Evolutionary conservation across 2,113 vertebrate genomes (phyloP).

Genomic region (Ptychochromis oligacanthus): DNA sequence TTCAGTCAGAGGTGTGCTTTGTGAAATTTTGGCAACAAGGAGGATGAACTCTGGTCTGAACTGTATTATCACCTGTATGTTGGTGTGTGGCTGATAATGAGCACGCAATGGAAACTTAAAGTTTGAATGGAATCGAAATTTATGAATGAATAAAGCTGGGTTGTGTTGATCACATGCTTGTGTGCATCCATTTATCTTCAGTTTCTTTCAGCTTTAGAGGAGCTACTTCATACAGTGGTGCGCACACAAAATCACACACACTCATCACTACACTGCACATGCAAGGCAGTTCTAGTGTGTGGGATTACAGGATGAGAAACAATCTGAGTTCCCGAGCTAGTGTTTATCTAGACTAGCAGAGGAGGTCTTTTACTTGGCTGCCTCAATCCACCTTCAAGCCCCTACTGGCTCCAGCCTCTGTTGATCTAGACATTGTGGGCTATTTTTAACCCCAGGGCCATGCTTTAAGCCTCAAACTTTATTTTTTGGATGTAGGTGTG

Average conservation of each 20-base stretch:
- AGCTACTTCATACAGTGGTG: neutral
- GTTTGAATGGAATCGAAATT: neutral
- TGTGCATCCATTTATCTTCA: neutral
- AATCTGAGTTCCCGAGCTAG: slow-evolving; percentile 23
- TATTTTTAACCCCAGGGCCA: slow-evolving; percentile 16
- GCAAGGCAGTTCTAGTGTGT: slow-evolving; percentile 26
- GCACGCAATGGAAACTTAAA: neutral
- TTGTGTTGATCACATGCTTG: neutral
- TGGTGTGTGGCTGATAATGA: neutral
- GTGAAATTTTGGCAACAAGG: neutral
- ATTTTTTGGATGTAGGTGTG: neutral
- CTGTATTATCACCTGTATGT: neutral
- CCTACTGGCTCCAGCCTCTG: slow-evolving; percentile 34
- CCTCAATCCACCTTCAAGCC: slow-evolving; percentile 3
- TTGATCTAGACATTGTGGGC: slow-evolving; percentile 31
- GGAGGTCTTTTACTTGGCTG: slow-evolving; percentile 21
- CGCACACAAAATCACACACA: neutral
- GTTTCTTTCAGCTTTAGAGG: neutral
- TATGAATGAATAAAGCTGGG: neutral
- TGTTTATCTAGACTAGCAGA: slow-evolving; percentile 32
- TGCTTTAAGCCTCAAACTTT: neutral
- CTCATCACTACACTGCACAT: neutral
- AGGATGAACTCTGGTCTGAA: neutral
- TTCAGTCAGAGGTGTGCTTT: slow-evolving; percentile 48
- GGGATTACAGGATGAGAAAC: slow-evolving; percentile 27